Conservation (phyloP, 1,140 invertebrate genomes). For the Heterodera carotae region DNA sequence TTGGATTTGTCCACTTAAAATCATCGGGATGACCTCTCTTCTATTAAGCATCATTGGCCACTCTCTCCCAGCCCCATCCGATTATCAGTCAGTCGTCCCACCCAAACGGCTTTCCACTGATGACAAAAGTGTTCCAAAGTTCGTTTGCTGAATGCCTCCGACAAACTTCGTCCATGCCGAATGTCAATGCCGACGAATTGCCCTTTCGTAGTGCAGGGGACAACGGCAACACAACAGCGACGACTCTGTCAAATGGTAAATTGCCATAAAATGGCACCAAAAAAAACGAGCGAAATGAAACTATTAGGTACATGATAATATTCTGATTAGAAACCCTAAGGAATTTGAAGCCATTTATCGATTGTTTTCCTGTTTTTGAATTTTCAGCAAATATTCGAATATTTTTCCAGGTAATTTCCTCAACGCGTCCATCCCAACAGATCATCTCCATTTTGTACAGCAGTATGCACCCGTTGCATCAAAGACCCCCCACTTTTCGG, state of each 20-base stretch:
- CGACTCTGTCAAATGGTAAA: not conserved
- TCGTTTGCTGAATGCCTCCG: not conserved
- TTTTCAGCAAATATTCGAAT: no score
- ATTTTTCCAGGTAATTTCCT: not conserved
- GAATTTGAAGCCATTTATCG: no score
- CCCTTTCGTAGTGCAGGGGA: not conserved
- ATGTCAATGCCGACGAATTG: not conserved
- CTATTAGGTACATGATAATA: no score
- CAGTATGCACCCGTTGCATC: not conserved
- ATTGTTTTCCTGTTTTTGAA: no score
- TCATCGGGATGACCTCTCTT: no score
- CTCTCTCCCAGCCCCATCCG: not conserved
- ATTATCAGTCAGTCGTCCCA: not conserved
- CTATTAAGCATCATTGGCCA: not conserved
- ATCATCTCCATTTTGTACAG: not conserved
- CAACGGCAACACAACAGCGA: not conserved
- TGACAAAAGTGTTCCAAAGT: not conserved
- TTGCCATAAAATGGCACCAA: not conserved
- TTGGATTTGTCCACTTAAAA: not conserved
- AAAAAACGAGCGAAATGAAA: no score
- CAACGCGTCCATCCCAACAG: not conserved
- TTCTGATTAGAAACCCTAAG: no score
- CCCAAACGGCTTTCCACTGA: not conserved
- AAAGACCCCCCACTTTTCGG: not conserved
- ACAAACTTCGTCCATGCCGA: not conserved